Evolutionary conservation across 2,888 invertebrate species (phyloP).

Genomic region (Salticus scenicus): DNA sequence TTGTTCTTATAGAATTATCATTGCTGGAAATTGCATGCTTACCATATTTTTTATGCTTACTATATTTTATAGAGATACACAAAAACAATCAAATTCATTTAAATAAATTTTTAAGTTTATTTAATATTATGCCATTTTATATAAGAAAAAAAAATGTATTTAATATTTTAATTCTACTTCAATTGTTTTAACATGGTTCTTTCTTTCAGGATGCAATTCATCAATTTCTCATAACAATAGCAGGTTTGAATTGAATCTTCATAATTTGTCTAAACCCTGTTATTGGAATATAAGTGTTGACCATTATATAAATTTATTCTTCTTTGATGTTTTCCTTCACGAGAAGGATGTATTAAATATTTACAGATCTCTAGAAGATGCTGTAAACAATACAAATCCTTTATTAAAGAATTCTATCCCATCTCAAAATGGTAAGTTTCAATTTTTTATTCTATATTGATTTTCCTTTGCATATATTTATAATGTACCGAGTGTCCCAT

Average conservation of each 20-base stretch:
- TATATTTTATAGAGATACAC: no score
- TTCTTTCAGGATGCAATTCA: background rate
- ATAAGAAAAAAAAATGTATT: no score
- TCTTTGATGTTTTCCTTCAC: slow-evolving; percentile 32
- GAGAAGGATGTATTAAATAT: slow-evolving; percentile 29
- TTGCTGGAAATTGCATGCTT: no score
- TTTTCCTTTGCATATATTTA: background rate
- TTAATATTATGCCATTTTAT: no score
- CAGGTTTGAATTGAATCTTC: background rate
- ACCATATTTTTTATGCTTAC: no score
- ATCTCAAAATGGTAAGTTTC: slow-evolving; percentile 41
- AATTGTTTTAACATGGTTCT: no score
- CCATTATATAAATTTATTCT: slow-evolving; percentile 5
- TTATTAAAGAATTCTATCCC: slow-evolving; percentile 14
- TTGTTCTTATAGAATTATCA: no score
- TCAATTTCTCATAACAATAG: background rate
- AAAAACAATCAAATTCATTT: no score
- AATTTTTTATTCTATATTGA: background rate
- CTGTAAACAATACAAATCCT: background rate
- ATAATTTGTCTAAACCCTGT: background rate
- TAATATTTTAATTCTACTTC: no score
- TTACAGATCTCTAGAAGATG: background rate
- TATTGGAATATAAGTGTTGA: background rate
- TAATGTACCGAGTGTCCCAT: background rate
- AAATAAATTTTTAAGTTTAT: no score